These are phyloP conservation scores for Drosophila neutralis DNA, from an alignment of 2,888 invertebrate genomes.

Conservation along the genomic window DNA sequence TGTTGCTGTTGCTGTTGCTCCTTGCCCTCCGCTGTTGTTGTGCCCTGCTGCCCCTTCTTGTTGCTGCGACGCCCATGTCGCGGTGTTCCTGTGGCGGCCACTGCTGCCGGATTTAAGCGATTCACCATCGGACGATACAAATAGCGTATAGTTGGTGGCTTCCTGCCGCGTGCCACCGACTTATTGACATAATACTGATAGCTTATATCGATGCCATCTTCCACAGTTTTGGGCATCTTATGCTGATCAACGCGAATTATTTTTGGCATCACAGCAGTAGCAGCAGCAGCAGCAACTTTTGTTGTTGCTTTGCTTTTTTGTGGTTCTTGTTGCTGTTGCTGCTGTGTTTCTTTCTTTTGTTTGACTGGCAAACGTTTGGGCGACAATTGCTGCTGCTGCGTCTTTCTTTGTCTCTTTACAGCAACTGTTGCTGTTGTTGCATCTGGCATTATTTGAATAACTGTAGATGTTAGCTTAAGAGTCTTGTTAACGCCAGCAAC, in stretches of 20 bases:
- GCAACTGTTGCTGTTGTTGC: background rate
- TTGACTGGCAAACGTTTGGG: slow-evolving; percentile 1
- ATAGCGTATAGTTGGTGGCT: slow-evolving; percentile 58
- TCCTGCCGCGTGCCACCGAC: slow-evolving; percentile 57
- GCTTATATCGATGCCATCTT: slow-evolving; percentile 70
- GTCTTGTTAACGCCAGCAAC: slow-evolving; percentile 32
- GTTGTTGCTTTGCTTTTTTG: background rate
- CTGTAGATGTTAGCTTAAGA: slow-evolving; percentile 63
- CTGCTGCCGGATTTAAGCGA: slow-evolving; percentile 35
- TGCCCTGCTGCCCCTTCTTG: slow-evolving; percentile 14
- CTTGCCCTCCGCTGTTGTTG: slow-evolving; percentile 1
- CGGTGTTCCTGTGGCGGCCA: background rate
- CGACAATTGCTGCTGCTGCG: background rate
- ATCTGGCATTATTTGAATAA: slow-evolving; percentile 49
- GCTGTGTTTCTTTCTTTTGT: background rate
- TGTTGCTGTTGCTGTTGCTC: slow-evolving; percentile 1
- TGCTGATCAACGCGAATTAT: slow-evolving; percentile 59
- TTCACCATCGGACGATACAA: slow-evolving; percentile 69
- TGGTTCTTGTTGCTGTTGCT: slow-evolving; percentile 6
- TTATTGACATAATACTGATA: slow-evolving; percentile 63
- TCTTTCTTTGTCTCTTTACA: background rate
- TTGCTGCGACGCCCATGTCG: slow-evolving; percentile 25
- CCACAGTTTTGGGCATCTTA: slow-evolving; percentile 63
- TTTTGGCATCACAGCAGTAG: slow-evolving; percentile 28
- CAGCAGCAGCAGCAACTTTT: background rate